These are phyloP conservation scores for Phorcus lineatus DNA, from an alignment of 2,888 invertebrate genomes.

Conservation along the genomic window DNA sequence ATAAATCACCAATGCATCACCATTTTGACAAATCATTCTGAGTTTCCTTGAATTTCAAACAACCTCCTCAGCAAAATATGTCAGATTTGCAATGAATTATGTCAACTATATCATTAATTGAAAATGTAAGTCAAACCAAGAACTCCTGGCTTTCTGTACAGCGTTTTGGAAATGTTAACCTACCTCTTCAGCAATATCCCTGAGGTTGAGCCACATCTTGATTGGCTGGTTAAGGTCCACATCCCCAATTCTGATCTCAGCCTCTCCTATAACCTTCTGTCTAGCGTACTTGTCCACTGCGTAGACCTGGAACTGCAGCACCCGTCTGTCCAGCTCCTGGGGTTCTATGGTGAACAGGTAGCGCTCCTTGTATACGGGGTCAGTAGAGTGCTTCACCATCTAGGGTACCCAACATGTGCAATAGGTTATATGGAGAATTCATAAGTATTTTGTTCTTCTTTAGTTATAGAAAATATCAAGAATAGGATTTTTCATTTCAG, in stretches of 20 bases:
- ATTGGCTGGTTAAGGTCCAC: constrained; percentile 82
- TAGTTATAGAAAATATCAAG: too few relatives aligned
- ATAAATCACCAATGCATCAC: too few relatives aligned
- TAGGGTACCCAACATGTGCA: constrained; percentile 49
- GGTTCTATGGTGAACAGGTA: constrained; percentile 82
- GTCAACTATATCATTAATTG: too few relatives aligned
- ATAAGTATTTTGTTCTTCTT: too few relatives aligned
- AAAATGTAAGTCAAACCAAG: too few relatives aligned
- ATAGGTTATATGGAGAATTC: too few relatives aligned
- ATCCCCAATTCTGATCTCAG: constrained; percentile 82
- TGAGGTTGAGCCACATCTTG: constrained; percentile 87
- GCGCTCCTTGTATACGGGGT: constrained; percentile 86
- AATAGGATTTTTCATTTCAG: too few relatives aligned
- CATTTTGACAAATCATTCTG: too few relatives aligned
- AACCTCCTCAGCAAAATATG: too few relatives aligned
- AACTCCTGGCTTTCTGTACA: too few relatives aligned
- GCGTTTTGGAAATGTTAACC: constrained; percentile 32
- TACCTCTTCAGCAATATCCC: constrained; percentile 83
- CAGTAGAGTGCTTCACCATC: constrained; percentile 82
- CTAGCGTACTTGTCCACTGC: constrained; percentile 78
- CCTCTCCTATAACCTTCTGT: constrained; percentile 78
- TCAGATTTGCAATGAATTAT: too few relatives aligned
- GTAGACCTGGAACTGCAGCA: constrained; percentile 84
- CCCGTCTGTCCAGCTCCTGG: constrained; percentile 79
- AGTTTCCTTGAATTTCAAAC: too few relatives aligned